phyloP scores from a whole-genome alignment of 2,888 invertebrate genomes.

The Archips crataeganus region DNA sequence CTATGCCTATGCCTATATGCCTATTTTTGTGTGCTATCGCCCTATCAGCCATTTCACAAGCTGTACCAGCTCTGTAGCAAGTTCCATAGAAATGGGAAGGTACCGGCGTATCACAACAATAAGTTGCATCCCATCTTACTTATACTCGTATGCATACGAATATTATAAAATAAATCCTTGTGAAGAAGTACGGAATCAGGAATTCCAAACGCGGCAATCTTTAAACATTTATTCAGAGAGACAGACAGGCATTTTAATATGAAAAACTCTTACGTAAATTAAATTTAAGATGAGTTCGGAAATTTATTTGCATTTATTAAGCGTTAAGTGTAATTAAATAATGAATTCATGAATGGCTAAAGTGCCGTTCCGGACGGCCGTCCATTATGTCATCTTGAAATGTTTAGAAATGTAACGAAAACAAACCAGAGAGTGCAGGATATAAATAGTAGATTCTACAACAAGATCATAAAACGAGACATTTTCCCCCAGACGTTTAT shows the following conservation, averaged over 20 bases:
- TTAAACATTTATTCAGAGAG: neutral
- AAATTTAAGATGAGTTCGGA: neutral
- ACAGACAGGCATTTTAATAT: neutral
- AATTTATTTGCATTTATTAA: conserved; percentile 8
- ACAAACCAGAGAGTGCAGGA: neutral
- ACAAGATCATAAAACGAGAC: no score
- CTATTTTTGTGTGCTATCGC: no score
- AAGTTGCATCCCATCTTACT: no score
- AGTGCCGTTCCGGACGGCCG: neutral
- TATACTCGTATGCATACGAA: no score
- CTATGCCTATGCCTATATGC: no score
- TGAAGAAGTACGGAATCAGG: neutral
- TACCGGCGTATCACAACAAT: no score
- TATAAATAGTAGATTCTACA: no score
- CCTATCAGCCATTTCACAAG: no score
- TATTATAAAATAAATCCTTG: no score
- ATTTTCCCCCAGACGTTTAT: no score
- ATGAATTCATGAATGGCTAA: conserved; percentile 11
- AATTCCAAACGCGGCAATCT: neutral
- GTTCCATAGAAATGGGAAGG: no score
- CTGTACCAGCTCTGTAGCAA: no score
- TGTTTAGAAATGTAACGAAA: neutral
- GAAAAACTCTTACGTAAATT: conserved; percentile 2
- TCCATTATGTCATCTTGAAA: conserved; percentile 1
- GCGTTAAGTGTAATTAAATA: conserved; percentile 4